phyloP scores from a whole-genome alignment of 2,797 vertebrate genomes.

The Pangasius krempfi region DNA sequence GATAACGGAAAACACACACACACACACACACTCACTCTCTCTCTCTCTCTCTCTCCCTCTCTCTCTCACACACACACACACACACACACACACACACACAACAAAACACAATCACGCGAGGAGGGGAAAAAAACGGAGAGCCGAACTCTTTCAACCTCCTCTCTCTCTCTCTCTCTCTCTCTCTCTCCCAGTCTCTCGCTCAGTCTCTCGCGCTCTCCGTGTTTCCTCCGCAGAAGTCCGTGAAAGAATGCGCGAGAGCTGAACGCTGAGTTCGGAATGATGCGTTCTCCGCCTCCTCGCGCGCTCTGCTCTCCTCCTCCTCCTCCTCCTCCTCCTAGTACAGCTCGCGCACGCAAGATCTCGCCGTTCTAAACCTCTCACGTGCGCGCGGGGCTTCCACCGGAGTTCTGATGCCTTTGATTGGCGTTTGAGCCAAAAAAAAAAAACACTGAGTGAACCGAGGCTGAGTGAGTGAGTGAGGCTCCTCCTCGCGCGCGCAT shows the following conservation, averaged over 20 bases:
- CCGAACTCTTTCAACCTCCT: slow-evolving; percentile 2
- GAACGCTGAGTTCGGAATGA: slow-evolving; percentile 30
- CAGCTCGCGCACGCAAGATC: slow-evolving; percentile 1
- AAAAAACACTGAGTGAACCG: slow-evolving; percentile 10
- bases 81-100: slow-evolving; percentile 48
- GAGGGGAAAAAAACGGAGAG: background rate
- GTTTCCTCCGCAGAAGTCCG: slow-evolving; percentile 25
- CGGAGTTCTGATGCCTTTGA: slow-evolving; percentile 23
- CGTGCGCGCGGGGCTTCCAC: slow-evolving; percentile 30
- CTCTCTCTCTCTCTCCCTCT: slow-evolving; percentile 23
- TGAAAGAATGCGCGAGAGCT: slow-evolving; percentile 21
- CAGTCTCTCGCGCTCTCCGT: background rate
- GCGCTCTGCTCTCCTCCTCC: slow-evolving; percentile 46
- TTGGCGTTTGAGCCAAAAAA: slow-evolving; percentile 7
- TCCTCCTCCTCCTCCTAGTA: slow-evolving; percentile 51
- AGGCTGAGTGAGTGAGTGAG: background rate
- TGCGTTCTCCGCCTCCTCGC: slow-evolving; percentile 31
- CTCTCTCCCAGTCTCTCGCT: background rate
- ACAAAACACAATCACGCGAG: slow-evolving; percentile 62
- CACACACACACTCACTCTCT: slow-evolving; percentile 47
- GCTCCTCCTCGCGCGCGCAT: slow-evolving; percentile 13
- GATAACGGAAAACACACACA: slow-evolving; percentile 39
- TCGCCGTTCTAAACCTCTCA: slow-evolving; percentile 34
- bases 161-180: slow-evolving; percentile 58
- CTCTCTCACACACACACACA: slow-evolving; percentile 44